Base-by-base conservation (phyloP, 1,140 invertebrate genomes). In the Drosophila arawakana region DNA sequence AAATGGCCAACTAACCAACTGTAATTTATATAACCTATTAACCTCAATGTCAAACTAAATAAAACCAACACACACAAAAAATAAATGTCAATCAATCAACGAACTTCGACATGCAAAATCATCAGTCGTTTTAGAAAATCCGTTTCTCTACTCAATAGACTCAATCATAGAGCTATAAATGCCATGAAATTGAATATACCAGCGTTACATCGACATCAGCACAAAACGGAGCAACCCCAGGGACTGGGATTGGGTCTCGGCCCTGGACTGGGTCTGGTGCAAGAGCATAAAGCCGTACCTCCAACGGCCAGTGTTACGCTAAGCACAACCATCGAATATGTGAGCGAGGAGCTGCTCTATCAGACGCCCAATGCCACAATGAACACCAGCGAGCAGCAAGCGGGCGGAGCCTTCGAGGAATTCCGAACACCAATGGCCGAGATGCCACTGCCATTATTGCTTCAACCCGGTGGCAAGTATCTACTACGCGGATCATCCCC, bases 71-170 rank as follows among this genome's bases (percentile, higher is more conserved):
- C 39, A 7, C 13, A 52, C 69, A 49, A 11, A 3, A 13, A 61
- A 60, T n/a, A 41, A 47, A 72, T 59, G 44, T 49, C 59, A 52
- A 67, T 52, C 59, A 77, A 80, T 58, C 72, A 49, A 66, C 76
- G 54, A 62, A 71, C 77, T 59, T 73, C 62, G 54, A 30, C 46
- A 46, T 50, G 18, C 37, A 59, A 44, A 59, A 59, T 69, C 75
- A 63, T 90, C 57, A 90, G 90, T 78, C 88, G 91, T 71, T 92
- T 92, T 88, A 91, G 90, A 88, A 92, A 92, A 92, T 91, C 91
- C 82, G 80, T 91, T 92, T 92, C 91, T 91, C 90, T 92, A 80
- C 89, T 92, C 70, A 92, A 91, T 89, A 92, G 85, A 90, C 83
- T 92, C 59, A 92, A 92, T 92, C 90, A 91, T 65, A 92, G 76